These are phyloP conservation scores for Pollenia labialis DNA, from an alignment of 2,888 invertebrate genomes.

Conservation along the genomic window DNA sequence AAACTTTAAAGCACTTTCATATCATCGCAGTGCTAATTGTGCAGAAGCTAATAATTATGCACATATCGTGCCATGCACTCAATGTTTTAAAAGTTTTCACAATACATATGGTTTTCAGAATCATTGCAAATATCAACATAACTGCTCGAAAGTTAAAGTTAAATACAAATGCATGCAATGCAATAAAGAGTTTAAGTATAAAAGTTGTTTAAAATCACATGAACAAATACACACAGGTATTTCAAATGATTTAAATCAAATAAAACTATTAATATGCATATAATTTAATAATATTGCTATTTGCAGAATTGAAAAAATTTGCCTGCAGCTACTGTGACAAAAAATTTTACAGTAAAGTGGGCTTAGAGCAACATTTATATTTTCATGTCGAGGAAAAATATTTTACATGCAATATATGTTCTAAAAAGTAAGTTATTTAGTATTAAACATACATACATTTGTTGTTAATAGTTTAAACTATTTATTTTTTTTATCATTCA, in stretches of 20 bases:
- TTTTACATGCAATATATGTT: conserved; percentile 84
- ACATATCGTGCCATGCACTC: conserved; percentile 72
- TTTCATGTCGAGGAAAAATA: conserved; percentile 84
- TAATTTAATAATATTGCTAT: background rate
- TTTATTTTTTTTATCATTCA: conserved; percentile 45
- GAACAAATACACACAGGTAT: conserved; percentile 77
- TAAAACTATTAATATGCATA: background rate
- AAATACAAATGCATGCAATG: conserved; percentile 68
- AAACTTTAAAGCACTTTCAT: conserved; percentile 67
- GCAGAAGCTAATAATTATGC: conserved; percentile 53
- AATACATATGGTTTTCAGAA: conserved; percentile 72
- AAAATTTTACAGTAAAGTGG: conserved; percentile 84
- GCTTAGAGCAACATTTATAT: conserved; percentile 85
- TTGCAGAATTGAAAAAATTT: conserved; percentile 79
- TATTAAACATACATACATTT: background rate
- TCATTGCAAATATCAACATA: conserved; percentile 75
- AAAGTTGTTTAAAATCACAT: conserved; percentile 74
- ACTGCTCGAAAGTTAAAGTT: conserved; percentile 53
- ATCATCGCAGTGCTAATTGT: conserved; percentile 74
- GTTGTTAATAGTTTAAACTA: background rate
- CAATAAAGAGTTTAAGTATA: conserved; percentile 63
- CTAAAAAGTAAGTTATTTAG: conserved; percentile 69
- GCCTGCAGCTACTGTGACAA: conserved; percentile 85
- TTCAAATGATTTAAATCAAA: background rate
- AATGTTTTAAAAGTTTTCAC: conserved; percentile 77